These are phyloP conservation scores for Chlorodrepanis virens DNA, from an alignment of 2,113 vertebrate genomes.

Conservation along the genomic window DNA sequence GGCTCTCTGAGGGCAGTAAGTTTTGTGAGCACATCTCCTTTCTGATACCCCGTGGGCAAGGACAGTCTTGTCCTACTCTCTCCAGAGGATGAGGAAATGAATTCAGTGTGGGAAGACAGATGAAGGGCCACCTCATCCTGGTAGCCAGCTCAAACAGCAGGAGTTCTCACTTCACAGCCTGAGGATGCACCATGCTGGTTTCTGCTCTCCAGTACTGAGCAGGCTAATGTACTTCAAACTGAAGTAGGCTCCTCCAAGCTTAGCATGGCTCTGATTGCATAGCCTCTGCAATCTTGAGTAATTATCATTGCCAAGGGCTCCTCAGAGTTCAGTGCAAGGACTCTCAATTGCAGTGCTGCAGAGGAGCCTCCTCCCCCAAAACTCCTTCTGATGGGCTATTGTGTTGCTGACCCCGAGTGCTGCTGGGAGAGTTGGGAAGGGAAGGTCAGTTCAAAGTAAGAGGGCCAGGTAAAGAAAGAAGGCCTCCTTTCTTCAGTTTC, in stretches of 20 bases:
- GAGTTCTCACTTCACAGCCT: neutral
- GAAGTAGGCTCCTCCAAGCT: neutral
- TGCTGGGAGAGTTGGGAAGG: neutral
- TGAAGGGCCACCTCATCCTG: neutral
- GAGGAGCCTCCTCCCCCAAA: neutral
- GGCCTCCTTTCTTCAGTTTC: neutral
- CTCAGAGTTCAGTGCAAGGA: neutral
- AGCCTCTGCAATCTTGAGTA: neutral
- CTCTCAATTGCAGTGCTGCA: accelerated
- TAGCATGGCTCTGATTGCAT: neutral
- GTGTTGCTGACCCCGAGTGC: neutral
- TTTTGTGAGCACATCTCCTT: neutral
- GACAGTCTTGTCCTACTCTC: neutral
- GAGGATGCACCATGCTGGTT: neutral
- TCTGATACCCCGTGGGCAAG: neutral
- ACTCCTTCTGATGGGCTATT: neutral
- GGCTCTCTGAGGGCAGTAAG: accelerated
- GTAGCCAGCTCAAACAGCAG: neutral
- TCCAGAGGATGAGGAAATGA: neutral
- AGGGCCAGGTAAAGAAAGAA: neutral
- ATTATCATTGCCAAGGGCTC: neutral
- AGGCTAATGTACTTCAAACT: neutral
- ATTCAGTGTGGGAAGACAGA: neutral
- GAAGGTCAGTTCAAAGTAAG: neutral
- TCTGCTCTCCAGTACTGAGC: neutral